phyloP scores from a whole-genome alignment of 2,797 vertebrate species.

The Melanotaenia nigrans region DNA sequence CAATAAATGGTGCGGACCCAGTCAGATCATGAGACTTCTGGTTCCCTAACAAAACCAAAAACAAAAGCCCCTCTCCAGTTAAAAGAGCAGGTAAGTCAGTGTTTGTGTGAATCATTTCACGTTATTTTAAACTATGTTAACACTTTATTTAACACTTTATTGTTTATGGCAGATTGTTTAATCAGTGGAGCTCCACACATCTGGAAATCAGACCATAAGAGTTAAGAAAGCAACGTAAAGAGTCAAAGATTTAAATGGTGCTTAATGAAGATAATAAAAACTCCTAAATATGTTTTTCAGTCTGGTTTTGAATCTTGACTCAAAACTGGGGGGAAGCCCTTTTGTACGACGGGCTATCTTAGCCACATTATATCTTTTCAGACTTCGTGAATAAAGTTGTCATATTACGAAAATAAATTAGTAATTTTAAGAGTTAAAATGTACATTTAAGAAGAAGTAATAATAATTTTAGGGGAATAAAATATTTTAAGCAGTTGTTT shows the following conservation, averaged over 20 bases:
- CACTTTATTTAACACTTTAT: background rate
- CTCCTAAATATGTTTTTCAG: background rate
- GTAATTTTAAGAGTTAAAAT: too few relatives aligned
- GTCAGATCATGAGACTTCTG: constrained; percentile 56
- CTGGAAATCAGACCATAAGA: background rate
- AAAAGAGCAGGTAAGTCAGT: constrained; percentile 47
- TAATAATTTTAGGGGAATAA: too few relatives aligned
- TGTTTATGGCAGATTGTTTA: background rate
- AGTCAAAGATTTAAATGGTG: background rate
- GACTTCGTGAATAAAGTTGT: too few relatives aligned
- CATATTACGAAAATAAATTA: too few relatives aligned
- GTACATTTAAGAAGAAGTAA: too few relatives aligned
- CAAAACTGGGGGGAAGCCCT: background rate
- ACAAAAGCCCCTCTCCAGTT: background rate
- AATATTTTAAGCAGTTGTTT: too few relatives aligned
- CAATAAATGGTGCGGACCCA: background rate
- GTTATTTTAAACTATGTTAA: background rate
- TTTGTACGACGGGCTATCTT: too few relatives aligned
- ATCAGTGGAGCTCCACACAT: background rate
- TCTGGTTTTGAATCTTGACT: background rate
- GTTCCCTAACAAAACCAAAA: background rate
- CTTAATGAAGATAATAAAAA: background rate
- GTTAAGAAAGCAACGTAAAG: background rate
- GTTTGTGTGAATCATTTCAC: constrained; percentile 5
- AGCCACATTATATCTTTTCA: too few relatives aligned